Percentiles rank a stretch among this genome's conserved stretches.
Conservation (phyloP, 2,113 vertebrate species). For the Cololabis saira region DNA sequence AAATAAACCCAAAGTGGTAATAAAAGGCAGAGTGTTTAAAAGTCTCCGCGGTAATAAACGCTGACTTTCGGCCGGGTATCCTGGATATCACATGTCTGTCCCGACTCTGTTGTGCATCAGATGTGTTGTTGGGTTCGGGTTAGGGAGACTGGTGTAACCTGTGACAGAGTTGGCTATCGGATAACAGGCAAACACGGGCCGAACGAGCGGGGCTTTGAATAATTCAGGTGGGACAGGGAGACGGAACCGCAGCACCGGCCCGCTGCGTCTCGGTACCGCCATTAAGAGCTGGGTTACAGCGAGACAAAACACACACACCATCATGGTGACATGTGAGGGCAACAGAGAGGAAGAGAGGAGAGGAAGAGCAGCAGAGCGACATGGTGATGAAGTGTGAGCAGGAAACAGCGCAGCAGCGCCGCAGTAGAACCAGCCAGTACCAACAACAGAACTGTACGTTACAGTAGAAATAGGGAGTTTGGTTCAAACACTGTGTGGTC, state of each 20-base stretch:
- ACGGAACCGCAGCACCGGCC: too few species aligned
- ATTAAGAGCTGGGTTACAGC: background rate
- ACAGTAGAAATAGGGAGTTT: background rate
- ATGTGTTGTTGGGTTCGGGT: constrained; percentile 2
- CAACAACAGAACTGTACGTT: constrained; percentile 26
- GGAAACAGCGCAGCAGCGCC: constrained; percentile 39
- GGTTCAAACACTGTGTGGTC: background rate
- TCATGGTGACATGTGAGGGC: background rate
- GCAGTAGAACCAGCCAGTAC: constrained; percentile 48
- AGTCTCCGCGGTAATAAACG: background rate
- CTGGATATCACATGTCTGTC: constrained; percentile 17
- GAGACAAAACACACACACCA: background rate
- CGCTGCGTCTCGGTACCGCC: too few species aligned
- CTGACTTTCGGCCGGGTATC: background rate
- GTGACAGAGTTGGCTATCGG: constrained; percentile 56
- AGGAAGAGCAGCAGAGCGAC: background rate
- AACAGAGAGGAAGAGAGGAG: background rate
- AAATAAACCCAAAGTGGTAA: background rate
- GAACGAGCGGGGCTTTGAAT: constrained; percentile 67
- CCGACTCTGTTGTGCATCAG: background rate
- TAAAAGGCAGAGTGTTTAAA: constrained; percentile 2
- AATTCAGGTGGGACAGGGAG: too few species aligned
- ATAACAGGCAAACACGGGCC: constrained; percentile 64
- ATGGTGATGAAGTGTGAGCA: background rate
- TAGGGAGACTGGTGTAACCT: constrained; percentile 20